A percentile compares a stretch with the other conserved stretches of the same genome.
phyloP scores from a whole-genome alignment of 1,140 invertebrate genomes.

The Araneus ventricosus region DNA sequence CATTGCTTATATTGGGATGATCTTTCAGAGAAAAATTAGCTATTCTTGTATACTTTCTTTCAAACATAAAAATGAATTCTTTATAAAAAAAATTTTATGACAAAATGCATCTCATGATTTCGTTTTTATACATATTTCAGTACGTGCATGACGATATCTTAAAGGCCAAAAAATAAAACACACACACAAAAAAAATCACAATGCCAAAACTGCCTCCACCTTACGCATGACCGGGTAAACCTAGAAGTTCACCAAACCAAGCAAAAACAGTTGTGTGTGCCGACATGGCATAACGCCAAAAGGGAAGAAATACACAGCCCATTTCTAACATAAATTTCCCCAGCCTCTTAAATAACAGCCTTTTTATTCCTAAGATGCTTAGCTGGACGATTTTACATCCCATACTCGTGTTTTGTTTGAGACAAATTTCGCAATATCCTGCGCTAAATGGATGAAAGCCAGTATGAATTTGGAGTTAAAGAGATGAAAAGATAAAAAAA shows the following conservation, averaged over 20 bases:
- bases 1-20: too few species aligned
- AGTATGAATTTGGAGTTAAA: constrained; percentile 18
- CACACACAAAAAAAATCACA: neutral
- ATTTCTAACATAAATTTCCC: constrained; percentile 19
- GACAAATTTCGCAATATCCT: constrained; percentile 14
- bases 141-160: neutral
- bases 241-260: neutral
- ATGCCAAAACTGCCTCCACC: neutral
- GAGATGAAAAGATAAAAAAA: neutral
- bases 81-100: too few species aligned
- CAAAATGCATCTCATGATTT: neutral
- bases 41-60: too few species aligned
- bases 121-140: neutral
- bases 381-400: constrained; percentile 21
- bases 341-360: constrained; percentile 26
- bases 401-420: constrained; percentile 7
- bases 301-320: neutral
- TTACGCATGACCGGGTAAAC: constrained; percentile 11
- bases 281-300: constrained; percentile 18
- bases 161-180: neutral
- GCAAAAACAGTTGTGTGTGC: neutral
- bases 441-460: neutral
- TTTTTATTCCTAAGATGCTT: constrained; percentile 26
- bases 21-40: too few species aligned
- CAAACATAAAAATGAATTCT: too few species aligned